Percentiles rank a stretch among this genome's conserved stretches.
These are phyloP conservation scores for Parnassius smintheus DNA, from an alignment of 2,888 invertebrate genomes.

Conservation along the genomic window DNA sequence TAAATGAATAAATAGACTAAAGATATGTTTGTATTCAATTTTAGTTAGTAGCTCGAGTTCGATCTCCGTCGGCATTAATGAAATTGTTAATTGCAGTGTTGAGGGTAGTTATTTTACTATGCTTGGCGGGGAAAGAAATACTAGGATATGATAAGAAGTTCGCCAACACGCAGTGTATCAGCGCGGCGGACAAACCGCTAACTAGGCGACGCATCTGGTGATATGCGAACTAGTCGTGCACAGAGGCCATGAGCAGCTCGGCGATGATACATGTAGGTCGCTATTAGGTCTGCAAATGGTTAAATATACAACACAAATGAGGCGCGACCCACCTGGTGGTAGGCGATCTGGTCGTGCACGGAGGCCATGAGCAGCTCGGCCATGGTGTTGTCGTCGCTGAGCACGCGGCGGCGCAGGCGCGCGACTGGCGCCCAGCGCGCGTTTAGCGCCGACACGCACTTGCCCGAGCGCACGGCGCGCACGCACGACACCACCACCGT, in stretches of 20 bases:
- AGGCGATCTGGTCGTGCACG: slow-evolving; percentile 88
- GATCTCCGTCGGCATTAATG: too few relatives aligned
- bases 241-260: slow-evolving; percentile 92
- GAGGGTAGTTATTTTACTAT: too few relatives aligned
- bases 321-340: slow-evolving; percentile 80
- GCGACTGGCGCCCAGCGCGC: slow-evolving; percentile 95
- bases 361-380: slow-evolving; percentile 92
- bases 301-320: too few relatives aligned
- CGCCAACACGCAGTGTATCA: too few relatives aligned
- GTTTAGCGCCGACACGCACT: slow-evolving; percentile 93
- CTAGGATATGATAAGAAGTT: too few relatives aligned
- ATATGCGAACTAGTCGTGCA: slow-evolving; percentile 88
- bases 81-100: too few relatives aligned
- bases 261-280: slow-evolving; percentile 89
- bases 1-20: too few relatives aligned
- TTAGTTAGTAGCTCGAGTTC: too few relatives aligned
- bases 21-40: too few relatives aligned
- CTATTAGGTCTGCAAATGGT: too few relatives aligned
- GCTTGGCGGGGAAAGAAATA: too few relatives aligned
- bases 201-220: slow-evolving; percentile 62
- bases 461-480: slow-evolving; percentile 87
- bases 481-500: slow-evolving; percentile 95
- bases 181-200: too few relatives aligned
- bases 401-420: slow-evolving; percentile 90
- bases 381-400: slow-evolving; percentile 87